These are phyloP conservation scores for Calameuta pallipes DNA, from an alignment of 2,888 invertebrate genomes.

Conservation along the genomic window DNA sequence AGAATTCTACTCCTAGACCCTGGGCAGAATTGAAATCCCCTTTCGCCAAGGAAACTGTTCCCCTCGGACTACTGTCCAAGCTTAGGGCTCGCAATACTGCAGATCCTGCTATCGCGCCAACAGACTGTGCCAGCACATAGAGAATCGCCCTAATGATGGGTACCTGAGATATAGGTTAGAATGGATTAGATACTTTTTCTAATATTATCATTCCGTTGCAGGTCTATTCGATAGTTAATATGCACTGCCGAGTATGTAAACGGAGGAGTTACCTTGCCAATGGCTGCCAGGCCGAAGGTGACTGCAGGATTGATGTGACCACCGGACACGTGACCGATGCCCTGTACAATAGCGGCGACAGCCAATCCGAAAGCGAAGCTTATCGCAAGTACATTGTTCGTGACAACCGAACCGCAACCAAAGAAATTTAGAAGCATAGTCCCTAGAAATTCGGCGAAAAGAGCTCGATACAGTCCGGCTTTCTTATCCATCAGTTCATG, in stretches of 20 bases:
- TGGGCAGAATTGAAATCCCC: conserved; percentile 76
- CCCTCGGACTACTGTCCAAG: conserved; percentile 73
- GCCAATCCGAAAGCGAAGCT: conserved; percentile 87
- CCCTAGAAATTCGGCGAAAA: conserved; percentile 89
- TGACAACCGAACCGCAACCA: conserved; percentile 81
- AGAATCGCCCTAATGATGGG: conserved; percentile 79
- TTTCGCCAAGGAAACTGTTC: conserved; percentile 75
- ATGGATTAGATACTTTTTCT: background rate
- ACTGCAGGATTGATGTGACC: conserved; percentile 95
- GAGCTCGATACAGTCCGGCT: conserved; percentile 80
- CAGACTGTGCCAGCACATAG: conserved; percentile 85
- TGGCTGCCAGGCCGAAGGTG: conserved; percentile 81
- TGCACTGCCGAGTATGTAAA: background rate
- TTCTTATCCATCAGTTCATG: conserved; percentile 79
- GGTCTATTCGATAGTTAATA: background rate
- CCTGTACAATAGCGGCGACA: conserved; percentile 86
- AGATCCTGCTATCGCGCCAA: conserved; percentile 85
- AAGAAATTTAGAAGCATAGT: conserved; percentile 89
- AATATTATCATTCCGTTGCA: background rate
- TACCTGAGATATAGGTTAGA: conserved; percentile 56
- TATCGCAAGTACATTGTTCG: conserved; percentile 76
- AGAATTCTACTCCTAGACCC: conserved; percentile 90
- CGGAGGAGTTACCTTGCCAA: conserved; percentile 72
- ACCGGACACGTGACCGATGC: conserved; percentile 88
- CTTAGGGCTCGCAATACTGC: conserved; percentile 80